phyloP scores from a whole-genome alignment of 2,888 invertebrate genomes.

The Ctenicera cuprea region DNA sequence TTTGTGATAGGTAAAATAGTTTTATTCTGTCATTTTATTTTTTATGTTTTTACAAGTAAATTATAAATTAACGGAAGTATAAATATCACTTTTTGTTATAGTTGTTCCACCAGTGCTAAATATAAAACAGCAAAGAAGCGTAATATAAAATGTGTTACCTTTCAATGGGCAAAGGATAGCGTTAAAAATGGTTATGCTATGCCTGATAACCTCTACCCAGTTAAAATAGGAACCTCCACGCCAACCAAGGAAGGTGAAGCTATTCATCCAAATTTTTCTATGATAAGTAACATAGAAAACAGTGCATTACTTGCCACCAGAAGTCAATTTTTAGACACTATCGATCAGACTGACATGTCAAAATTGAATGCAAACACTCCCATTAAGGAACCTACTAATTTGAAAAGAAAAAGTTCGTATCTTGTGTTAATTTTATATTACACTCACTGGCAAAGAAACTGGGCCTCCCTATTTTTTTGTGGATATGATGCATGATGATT shows the following conservation, averaged over 20 bases:
- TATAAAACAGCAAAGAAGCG: constrained; percentile 77
- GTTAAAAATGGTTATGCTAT: constrained; percentile 82
- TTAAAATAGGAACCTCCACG: constrained; percentile 81
- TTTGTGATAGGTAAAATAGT: constrained; percentile 75
- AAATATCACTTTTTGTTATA: no score
- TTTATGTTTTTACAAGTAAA: no score
- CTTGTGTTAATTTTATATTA: no score
- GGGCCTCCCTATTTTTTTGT: no score
- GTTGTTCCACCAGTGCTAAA: constrained; percentile 82
- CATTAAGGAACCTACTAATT: constrained; percentile 1
- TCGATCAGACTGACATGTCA: constrained; percentile 43
- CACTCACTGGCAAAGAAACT: no score
- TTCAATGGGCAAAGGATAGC: constrained; percentile 89
- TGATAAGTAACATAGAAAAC: constrained; percentile 71
- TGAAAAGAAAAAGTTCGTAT: constrained; percentile 47
- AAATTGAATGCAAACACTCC: constrained; percentile 26
- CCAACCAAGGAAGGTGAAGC: constrained; percentile 76
- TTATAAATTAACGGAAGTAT: no score
- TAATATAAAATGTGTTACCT: constrained; percentile 79
- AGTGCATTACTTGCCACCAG: constrained; percentile 11
- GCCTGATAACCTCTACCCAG: constrained; percentile 77
- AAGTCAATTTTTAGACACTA: constrained; percentile 52
- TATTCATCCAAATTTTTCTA: constrained; percentile 72
- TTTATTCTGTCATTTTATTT: not conserved
- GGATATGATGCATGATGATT: no score